phyloP scores from a whole-genome alignment of 2,888 invertebrate genomes.

The Brachyptera putata region DNA sequence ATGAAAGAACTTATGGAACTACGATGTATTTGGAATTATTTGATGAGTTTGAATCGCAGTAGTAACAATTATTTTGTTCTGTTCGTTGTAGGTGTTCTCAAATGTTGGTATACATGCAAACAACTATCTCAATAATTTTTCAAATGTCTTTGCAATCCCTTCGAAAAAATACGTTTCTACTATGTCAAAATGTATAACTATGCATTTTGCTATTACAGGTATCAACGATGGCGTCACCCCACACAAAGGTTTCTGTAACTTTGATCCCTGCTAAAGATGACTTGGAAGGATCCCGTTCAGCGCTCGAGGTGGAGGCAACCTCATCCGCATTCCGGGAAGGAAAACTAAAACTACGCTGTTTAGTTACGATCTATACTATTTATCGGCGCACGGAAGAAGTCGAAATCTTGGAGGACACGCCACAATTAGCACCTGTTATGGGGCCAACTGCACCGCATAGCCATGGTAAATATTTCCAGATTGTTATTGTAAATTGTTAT shows the following conservation, averaged over 20 bases:
- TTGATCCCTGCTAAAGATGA: slow-evolving; percentile 10
- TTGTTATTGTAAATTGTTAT: no score
- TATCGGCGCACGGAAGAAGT: slow-evolving; percentile 59
- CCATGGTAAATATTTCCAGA: slow-evolving; percentile 33
- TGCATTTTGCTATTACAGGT: background rate
- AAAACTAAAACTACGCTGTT: slow-evolving; percentile 51
- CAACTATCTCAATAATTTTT: no score
- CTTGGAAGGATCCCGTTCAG: slow-evolving; percentile 23
- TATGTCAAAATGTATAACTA: no score
- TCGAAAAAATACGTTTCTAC: no score
- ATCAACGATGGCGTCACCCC: background rate
- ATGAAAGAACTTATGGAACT: no score
- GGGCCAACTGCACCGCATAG: slow-evolving; percentile 47
- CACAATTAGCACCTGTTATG: slow-evolving; percentile 59
- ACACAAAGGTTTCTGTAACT: background rate
- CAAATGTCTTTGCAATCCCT: no score
- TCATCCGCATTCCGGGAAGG: slow-evolving; percentile 36
- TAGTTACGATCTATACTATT: slow-evolving; percentile 59
- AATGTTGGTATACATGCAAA: no score
- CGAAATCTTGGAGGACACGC: slow-evolving; percentile 55
- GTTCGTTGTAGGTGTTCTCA: no score
- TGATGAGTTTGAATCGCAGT: no score
- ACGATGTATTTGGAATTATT: no score
- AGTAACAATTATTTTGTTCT: no score
- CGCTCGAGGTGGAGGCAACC: slow-evolving; percentile 46